Conservation (phyloP, 2,113 vertebrate genomes). For the Callithrix jacchus region DNA sequence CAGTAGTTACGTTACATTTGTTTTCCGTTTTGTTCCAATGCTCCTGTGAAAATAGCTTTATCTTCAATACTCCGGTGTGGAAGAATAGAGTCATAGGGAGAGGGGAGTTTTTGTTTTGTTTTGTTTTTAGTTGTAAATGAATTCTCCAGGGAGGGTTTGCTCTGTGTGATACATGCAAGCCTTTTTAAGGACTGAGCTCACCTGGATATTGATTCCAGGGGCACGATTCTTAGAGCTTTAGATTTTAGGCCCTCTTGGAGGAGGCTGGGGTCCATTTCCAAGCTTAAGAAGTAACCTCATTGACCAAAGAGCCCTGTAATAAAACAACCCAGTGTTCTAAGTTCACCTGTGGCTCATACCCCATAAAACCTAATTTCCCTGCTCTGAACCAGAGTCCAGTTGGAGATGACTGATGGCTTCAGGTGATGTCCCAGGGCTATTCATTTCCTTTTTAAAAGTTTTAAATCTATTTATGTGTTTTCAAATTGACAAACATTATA, state of each 20-base stretch:
- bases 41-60: slow-evolving; percentile 13
- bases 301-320: neutral
- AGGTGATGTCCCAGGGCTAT: too few species aligned
- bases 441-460: neutral
- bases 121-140: neutral
- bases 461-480: neutral
- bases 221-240: neutral
- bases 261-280: too few species aligned
- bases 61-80: neutral
- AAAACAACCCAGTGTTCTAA: neutral
- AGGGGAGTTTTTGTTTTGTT: neutral
- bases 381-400: fast-evolving
- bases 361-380: fast-evolving
- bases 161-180: fast-evolving
- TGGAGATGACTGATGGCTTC: neutral
- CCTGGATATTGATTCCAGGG: fast-evolving
- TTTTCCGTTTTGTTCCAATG: slow-evolving; percentile 50
- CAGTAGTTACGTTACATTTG: slow-evolving; percentile 18
- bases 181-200: neutral
- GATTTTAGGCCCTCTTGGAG: neutral
- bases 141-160: neutral
- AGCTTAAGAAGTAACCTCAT: neutral
- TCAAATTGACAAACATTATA: neutral
- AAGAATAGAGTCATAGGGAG: neutral
- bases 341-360: fast-evolving